These are phyloP conservation scores for Stegophylla sp. DNA, from an alignment of 2,888 invertebrate genomes.

Conservation along the genomic window DNA sequence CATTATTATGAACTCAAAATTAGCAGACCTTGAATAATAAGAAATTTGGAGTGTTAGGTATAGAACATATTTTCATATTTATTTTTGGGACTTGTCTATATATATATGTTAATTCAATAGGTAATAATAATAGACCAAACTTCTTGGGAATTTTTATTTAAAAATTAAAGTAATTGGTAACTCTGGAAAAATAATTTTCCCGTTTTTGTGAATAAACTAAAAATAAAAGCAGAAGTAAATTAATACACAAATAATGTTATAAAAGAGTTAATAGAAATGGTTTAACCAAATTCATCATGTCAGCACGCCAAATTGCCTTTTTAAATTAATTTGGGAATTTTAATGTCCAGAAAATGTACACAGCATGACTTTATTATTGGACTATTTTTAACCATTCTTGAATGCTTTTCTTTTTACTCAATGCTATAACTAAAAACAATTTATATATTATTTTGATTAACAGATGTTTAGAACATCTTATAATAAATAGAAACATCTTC, in stretches of 20 bases:
- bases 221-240: neutral
- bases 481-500: conserved; percentile 6
- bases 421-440: conserved; percentile 1
- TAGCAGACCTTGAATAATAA: no score
- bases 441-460: conserved; percentile 15
- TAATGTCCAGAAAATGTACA: conserved; percentile 8
- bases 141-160: no score
- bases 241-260: neutral
- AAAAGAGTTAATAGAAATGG: conserved; percentile 2
- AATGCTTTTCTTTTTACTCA: neutral
- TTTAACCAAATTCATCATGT: conserved; percentile 22
- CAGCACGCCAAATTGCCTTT: conserved; percentile 21
- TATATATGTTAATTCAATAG: no score
- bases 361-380: neutral
- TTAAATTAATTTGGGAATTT: conserved; percentile 43
- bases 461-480: neutral
- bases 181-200: no score
- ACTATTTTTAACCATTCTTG: conserved; percentile 10
- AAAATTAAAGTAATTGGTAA: no score
- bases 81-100: no score
- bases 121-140: no score
- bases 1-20: no score
- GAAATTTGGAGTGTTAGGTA: no score
- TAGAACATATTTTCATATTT: no score
- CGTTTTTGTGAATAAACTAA: no score